phyloP scores from a whole-genome alignment of 2,888 invertebrate genomes.

The Drosophila mercatorum region DNA sequence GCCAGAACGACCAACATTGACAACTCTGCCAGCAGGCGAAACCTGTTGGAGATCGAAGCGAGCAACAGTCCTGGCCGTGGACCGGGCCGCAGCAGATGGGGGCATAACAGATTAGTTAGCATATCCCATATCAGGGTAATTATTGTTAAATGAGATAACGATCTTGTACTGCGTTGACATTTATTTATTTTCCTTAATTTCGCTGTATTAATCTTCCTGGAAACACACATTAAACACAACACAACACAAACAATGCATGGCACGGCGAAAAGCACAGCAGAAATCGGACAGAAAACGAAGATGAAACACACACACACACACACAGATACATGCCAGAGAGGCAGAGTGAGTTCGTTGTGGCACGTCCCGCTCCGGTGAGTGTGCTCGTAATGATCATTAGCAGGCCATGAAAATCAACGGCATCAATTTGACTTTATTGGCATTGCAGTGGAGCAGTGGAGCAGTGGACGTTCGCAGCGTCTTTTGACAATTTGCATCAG shows the following conservation, averaged over 20 bases:
- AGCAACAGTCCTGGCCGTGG: conserved; percentile 12
- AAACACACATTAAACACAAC: conserved; percentile 73
- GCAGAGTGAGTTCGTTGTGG: conserved; percentile 27
- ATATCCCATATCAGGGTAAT: conserved; percentile 85
- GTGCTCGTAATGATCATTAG: conserved; percentile 53
- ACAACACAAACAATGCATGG: conserved; percentile 22
- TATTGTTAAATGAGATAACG: conserved; percentile 85
- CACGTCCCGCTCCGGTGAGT: conserved; percentile 45
- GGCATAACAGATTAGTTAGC: conserved; percentile 84
- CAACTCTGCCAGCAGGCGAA: conserved; percentile 50
- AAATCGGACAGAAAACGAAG: conserved; percentile 23
- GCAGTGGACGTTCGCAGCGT: conserved; percentile 10
- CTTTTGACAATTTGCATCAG: conserved; percentile 75
- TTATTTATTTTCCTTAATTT: conserved; percentile 85
- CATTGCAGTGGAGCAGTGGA: conserved; percentile 37
- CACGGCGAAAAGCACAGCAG: conserved; percentile 38
- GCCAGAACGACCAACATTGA: conserved; percentile 71
- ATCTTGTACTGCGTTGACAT: conserved; percentile 85
- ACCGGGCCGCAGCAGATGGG: conserved; percentile 46
- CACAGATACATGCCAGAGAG: too few relatives aligned
- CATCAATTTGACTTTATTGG: conserved; percentile 60
- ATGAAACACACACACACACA: conserved; percentile 13
- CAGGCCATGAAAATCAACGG: conserved; percentile 52
- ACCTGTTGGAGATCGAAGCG: conserved; percentile 61
- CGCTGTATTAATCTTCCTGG: conserved; percentile 85